Evolutionary conservation across 1,140 invertebrate genomes (phyloP).

Genomic region (Drosophila bipectinata): DNA sequence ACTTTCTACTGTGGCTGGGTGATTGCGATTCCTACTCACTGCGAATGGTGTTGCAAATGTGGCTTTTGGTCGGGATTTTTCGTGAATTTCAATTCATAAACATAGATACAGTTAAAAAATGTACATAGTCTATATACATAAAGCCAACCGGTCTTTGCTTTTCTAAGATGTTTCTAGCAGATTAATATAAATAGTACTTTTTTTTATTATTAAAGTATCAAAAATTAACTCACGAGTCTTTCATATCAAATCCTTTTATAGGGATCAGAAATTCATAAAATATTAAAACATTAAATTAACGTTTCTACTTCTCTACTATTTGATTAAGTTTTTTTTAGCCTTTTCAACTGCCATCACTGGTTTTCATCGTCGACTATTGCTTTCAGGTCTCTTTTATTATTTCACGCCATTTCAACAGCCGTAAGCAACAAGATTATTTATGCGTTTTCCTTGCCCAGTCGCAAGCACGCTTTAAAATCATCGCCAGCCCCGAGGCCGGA

Average conservation of each 20-base stretch:
- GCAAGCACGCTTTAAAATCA: constrained; percentile 74
- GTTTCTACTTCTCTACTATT: background rate
- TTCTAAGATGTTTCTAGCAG: too few species aligned
- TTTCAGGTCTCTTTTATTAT: constrained; percentile 81
- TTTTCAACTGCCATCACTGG: constrained; percentile 18
- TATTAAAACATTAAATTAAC: too few species aligned
- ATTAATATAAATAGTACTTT: too few species aligned
- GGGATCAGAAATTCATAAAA: too few species aligned
- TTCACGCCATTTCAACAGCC: constrained; percentile 83
- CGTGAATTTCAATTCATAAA: too few species aligned
- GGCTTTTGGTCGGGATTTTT: background rate
- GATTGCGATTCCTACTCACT: constrained; percentile 37
- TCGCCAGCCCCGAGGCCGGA: constrained; percentile 20
- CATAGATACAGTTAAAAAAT: too few species aligned
- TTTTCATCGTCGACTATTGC: constrained; percentile 53
- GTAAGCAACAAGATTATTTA: constrained; percentile 83
- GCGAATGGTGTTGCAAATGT: constrained; percentile 7
- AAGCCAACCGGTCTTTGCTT: too few species aligned
- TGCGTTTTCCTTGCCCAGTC: constrained; percentile 70
- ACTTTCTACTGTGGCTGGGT: constrained; percentile 23
- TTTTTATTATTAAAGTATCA: too few species aligned
- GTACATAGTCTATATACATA: too few species aligned
- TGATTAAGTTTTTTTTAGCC: background rate
- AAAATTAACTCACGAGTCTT: too few species aligned
- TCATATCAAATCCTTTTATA: too few species aligned